Percentiles rank a stretch among this genome's conserved stretches.
Evolutionary conservation across 2,888 invertebrate genomes (phyloP).

Genomic region (Aspidapion aeneum): DNA sequence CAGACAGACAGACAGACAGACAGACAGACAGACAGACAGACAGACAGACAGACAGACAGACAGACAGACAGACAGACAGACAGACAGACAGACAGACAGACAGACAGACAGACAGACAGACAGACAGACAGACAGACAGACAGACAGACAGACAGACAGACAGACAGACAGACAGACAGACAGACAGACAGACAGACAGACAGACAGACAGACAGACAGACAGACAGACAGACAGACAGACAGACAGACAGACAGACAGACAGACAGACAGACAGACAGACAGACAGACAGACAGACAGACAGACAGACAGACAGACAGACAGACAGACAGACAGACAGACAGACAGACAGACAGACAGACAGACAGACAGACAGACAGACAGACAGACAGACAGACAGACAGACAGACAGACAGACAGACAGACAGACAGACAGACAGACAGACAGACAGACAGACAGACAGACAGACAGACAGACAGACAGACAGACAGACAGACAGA

Average conservation of each 20-base stretch:
- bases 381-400: slow-evolving; percentile 15
- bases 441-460: slow-evolving; percentile 14
- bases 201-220: slow-evolving; percentile 16
- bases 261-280: slow-evolving; percentile 10
- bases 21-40: too few species aligned
- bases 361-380: slow-evolving; percentile 16
- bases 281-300: slow-evolving; percentile 14
- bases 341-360: slow-evolving; percentile 15
- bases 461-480: slow-evolving; percentile 16
- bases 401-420: slow-evolving; percentile 12
- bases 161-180: slow-evolving; percentile 15
- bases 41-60: too few species aligned
- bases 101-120: too few species aligned
- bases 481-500: slow-evolving; percentile 10
- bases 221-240: slow-evolving; percentile 15
- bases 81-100: too few species aligned
- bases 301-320: slow-evolving; percentile 15
- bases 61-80: too few species aligned
- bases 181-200: slow-evolving; percentile 15
- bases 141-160: too few species aligned
- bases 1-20: too few species aligned
- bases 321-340: slow-evolving; percentile 12
- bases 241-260: slow-evolving; percentile 16
- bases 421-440: slow-evolving; percentile 15
- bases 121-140: too few species aligned